phyloP scores from a whole-genome alignment of 2,113 vertebrate genomes.

The Dasyurus viverrinus region DNA sequence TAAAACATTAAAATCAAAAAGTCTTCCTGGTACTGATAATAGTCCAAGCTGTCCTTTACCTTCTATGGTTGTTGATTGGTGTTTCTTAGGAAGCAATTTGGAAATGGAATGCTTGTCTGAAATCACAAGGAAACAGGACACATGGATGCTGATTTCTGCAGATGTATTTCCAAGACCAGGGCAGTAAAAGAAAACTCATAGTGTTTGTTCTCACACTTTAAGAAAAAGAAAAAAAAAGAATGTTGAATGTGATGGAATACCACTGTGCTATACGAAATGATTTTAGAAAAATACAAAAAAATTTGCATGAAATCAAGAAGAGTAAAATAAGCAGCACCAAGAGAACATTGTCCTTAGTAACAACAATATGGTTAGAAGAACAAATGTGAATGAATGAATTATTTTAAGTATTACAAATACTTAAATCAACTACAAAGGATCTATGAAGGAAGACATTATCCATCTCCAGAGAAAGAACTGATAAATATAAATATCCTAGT shows the following conservation, averaged over 20 bases:
- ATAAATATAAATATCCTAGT: no score
- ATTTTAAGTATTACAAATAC: background rate
- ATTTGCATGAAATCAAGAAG: background rate
- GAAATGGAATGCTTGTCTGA: conserved; percentile 27
- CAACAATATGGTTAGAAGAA: background rate
- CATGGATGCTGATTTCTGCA: conserved; percentile 31
- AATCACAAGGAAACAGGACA: conserved; percentile 45
- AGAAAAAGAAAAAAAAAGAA: background rate
- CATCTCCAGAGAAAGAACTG: background rate
- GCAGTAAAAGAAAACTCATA: conserved; percentile 34
- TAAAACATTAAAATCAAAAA: background rate
- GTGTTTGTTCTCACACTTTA: conserved; percentile 54
- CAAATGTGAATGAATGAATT: background rate
- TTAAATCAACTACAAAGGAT: background rate
- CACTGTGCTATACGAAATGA: background rate
- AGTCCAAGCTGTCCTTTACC: background rate
- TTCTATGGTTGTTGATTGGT: background rate
- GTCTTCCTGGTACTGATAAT: background rate
- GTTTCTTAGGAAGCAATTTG: conserved; percentile 18
- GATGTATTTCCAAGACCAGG: conserved; percentile 4
- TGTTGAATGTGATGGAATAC: background rate
- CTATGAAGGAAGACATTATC: background rate
- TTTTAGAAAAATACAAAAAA: background rate
- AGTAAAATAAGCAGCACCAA: background rate
- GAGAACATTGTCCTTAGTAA: background rate